phyloP scores from a whole-genome alignment of 2,797 vertebrate species.

The Salarias fasciatus region DNA sequence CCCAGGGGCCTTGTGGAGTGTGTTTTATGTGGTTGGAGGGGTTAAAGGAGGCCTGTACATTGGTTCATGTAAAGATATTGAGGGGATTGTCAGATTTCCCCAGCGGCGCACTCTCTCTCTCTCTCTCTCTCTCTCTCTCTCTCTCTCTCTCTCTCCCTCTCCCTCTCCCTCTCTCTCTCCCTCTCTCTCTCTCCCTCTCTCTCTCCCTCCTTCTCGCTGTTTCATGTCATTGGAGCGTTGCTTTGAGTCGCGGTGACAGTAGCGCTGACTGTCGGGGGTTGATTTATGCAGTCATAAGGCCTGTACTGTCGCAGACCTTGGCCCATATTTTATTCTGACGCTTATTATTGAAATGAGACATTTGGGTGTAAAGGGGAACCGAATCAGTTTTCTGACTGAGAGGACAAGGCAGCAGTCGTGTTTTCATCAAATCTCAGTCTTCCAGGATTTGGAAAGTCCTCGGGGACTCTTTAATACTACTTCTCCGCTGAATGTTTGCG shows the following conservation, averaged over 20 bases:
- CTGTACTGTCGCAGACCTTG: slow-evolving; percentile 74
- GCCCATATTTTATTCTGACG: slow-evolving; percentile 85
- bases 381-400: slow-evolving; percentile 42
- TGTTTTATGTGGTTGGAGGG: slow-evolving; percentile 81
- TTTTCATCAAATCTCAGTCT: slow-evolving; percentile 46
- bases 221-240: slow-evolving; percentile 78
- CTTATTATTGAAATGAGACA: slow-evolving; percentile 87
- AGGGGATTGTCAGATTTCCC: slow-evolving; percentile 88
- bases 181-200: slow-evolving; percentile 40
- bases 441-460: slow-evolving; percentile 49
- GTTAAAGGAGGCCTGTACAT: slow-evolving; percentile 76
- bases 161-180: slow-evolving; percentile 50
- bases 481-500: slow-evolving; percentile 40
- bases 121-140: slow-evolving; percentile 4
- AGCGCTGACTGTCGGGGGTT: slow-evolving; percentile 78
- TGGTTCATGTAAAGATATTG: slow-evolving; percentile 76
- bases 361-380: slow-evolving; percentile 74
- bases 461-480: slow-evolving; percentile 59
- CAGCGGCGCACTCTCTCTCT: slow-evolving; percentile 66
- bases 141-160: slow-evolving; percentile 37
- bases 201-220: slow-evolving; percentile 39
- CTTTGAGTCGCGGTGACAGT: slow-evolving; percentile 75
- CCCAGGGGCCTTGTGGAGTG: slow-evolving; percentile 63
- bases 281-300: slow-evolving; percentile 87
- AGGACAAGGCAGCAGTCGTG: slow-evolving; percentile 44